Evolutionary conservation across 1,140 invertebrate species (phyloP), one percentile per base, ranked within the genome.

Genomic region (Caenorhabditis remanei): DNA sequence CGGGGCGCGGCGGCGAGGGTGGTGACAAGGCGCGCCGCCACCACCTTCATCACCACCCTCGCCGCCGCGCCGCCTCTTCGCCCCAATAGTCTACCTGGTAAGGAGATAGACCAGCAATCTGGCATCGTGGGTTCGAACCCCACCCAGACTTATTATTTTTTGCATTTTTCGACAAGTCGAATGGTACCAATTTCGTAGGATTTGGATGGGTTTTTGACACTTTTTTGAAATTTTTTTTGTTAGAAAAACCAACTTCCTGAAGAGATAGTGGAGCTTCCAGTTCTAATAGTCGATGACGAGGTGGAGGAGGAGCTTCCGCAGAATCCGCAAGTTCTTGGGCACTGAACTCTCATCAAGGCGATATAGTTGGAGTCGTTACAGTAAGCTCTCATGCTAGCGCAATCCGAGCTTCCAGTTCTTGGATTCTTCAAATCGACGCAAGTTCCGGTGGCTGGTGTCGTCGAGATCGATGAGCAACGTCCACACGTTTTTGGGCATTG

Each of bases 401-500:
- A 88, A 55, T 88, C 83, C 2, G 87, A 86, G n/a, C n/a, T 41
- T 58, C 85, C 85, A 19, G 85, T 86, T 19, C 21, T 75, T 46
- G 85, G 85, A 61, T 86, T 85, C 21, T 16, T 55, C 21, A 85
- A 63, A 85, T 87, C 86, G 11, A 84, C 75, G n/a, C 83, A 85
- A 19, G 56, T 21, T 41, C 58, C 50, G 14, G 63, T 48, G n/a
- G 16, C 24, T 24, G 6, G 43, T 24, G 53, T 55, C 13, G 79
- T 84, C 0, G 83, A 55, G 16, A 16, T 21, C 6, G 32, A 46
- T 9, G 61, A 61, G 82, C 87, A 88, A 41, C 84, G 9, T 61
- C 83, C 58, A 50, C 87, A 88, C 3, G 87, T 88, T 19, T 50
- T 65, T 53, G 87, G 87, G 50, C 87, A 88, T 61, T 88, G 83